Evolutionary conservation across 2,888 invertebrate genomes (phyloP).

Genomic region (Malthinus seriepunctatus): DNA sequence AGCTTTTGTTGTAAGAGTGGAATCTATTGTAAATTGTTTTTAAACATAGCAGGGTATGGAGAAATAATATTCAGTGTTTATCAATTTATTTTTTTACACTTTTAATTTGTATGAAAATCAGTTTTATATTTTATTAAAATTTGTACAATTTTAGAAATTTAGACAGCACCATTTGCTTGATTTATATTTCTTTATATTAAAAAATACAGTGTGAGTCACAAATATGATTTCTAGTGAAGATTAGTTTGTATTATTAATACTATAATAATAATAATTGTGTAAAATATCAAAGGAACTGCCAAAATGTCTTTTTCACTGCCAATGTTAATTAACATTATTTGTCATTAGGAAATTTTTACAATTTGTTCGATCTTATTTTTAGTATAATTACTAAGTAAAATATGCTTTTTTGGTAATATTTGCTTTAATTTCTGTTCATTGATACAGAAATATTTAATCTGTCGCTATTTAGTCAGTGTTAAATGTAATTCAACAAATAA

Average conservation of each 20-base stretch:
- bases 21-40: too few species aligned
- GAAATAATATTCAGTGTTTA: too few species aligned
- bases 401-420: neutral
- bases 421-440: too few species aligned
- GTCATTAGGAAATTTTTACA: neutral
- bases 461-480: too few species aligned
- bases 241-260: conserved; percentile 10
- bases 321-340: conserved; percentile 13
- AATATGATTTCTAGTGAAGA: conserved; percentile 3
- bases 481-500: too few species aligned
- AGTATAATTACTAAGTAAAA: neutral
- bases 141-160: neutral
- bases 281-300: conserved; percentile 21
- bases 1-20: too few species aligned
- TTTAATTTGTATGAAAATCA: too few species aligned
- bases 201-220: too few species aligned
- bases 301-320: conserved; percentile 24
- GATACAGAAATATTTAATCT: too few species aligned
- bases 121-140: neutral
- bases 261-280: conserved; percentile 5
- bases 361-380: neutral
- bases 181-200: too few species aligned
- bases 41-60: too few species aligned
- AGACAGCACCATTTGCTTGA: neutral
- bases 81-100: too few species aligned